Percentiles rank a stretch among this genome's conserved stretches.
These are phyloP conservation scores for Strongylocentrotus purpuratus DNA, from an alignment of 35 echinoderm and acorn worm species.

Conservation along the genomic window DNA sequence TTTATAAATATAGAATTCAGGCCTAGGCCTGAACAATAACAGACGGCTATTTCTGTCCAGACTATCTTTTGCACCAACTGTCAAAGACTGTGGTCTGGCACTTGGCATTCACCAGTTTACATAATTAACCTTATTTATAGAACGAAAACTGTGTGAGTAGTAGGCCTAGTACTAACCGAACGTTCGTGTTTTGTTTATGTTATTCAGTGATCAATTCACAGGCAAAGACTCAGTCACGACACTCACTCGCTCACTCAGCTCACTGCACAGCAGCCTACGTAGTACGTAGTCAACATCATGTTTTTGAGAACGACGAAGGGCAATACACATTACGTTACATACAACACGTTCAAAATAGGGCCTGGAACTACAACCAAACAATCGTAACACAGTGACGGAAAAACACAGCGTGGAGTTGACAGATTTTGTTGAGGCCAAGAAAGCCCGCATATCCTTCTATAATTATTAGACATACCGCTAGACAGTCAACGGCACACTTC, in stretches of 20 bases:
- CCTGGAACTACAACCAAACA: slow-evolving; percentile 35
- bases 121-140: no score
- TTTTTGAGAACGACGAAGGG: background rate
- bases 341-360: slow-evolving; percentile 10
- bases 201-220: no score
- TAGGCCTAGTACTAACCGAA: no score
- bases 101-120: no score
- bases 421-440: slow-evolving; percentile 40
- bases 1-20: no score
- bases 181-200: no score
- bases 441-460: slow-evolving; percentile 34
- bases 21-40: no score
- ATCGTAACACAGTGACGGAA: slow-evolving; percentile 26
- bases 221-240: background rate
- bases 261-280: background rate
- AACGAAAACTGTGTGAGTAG: no score
- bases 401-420: slow-evolving; percentile 36
- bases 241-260: background rate
- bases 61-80: no score
- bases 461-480: slow-evolving; percentile 45
- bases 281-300: background rate
- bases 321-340: background rate
- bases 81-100: no score
- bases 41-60: no score
- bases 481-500: slow-evolving; percentile 49